A percentile compares a stretch with the other conserved stretches of the same genome.
Conservation (phyloP, 2,797 vertebrate species). For the Chloroceryle inda region DNA sequence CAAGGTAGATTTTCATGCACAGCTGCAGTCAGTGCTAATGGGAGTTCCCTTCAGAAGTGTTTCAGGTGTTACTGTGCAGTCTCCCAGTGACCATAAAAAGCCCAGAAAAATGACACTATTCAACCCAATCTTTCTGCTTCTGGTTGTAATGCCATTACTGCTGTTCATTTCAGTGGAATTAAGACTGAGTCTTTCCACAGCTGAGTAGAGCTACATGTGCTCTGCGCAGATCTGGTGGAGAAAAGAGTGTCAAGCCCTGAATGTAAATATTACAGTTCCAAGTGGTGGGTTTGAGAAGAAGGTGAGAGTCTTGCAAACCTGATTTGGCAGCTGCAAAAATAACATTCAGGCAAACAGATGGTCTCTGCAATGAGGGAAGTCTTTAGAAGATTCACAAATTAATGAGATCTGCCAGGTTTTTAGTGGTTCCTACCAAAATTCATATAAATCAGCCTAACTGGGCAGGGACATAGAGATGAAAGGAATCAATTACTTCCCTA, state of each 20-base stretch:
- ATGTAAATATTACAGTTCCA: constrained; percentile 7
- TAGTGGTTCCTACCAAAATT: constrained; percentile 27
- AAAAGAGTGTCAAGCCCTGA: background rate
- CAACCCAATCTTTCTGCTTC: background rate
- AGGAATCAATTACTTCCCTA: constrained; percentile 42
- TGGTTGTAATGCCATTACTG: background rate
- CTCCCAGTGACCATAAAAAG: background rate
- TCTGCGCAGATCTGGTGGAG: background rate
- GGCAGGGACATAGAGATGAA: background rate
- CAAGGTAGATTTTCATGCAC: background rate
- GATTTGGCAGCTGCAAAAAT: constrained; percentile 35
- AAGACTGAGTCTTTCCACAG: background rate
- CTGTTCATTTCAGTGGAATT: background rate
- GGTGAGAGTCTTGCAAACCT: constrained; percentile 53
- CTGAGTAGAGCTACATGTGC: background rate
- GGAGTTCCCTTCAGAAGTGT: background rate
- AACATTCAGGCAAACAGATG: constrained; percentile 15
- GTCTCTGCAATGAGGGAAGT: background rate
- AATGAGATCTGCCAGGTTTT: constrained; percentile 30
- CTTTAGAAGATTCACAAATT: constrained; percentile 13
- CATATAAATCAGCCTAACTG: constrained; percentile 33
- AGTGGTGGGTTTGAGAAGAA: constrained; percentile 26
- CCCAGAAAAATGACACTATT: background rate
- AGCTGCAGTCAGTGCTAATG: background rate
- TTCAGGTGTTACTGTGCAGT: background rate